Evolutionary conservation across 2,797 vertebrate genomes (phyloP), one percentile per base, ranked within the genome.

Genomic region (Poecilia velifera): DNA sequence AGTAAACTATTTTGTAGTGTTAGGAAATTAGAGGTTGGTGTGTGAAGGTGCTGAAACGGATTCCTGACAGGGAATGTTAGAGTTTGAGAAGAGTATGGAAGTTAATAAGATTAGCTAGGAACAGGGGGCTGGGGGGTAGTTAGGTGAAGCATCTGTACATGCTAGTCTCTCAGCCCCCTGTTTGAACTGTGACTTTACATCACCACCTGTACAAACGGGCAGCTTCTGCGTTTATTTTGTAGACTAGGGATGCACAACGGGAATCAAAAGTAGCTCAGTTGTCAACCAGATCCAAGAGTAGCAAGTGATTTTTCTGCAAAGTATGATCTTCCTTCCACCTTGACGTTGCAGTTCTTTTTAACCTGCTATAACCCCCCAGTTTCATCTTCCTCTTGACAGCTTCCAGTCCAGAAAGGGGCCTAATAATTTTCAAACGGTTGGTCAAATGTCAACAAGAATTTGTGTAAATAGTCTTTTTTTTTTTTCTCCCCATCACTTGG

Each of bases 341-440:
- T 22, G 57, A 31, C 6, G 3, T 75, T 34, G 25, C 73, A 64
- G 6, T 41, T 7, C 20, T 70, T 62, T 64, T 75, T 34, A 73
- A 68, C 66, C 45, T 34, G 43, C 72, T 7, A 66, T 31, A 0
- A 0, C 71, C 73, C 16, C 25, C 18, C 39, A n/a, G 41, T 66
- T 78, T 79, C 41, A 73, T 57, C 78, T 92, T 93, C 90, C 57
- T 95, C 88, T 87, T 64, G 72, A 87, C 88, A 89, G 89, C 90
- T 94, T 93, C 64, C 91, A 84, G 94, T 96, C 95, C 95, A 96
- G 95, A 92, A 95, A 96, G 96, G 96, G 95, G 95, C 96, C 96
- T 96, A 94, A 86, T 41, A 80, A 78, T 71, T 79, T 81, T 82
- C 13, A 80, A 92, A 78, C 77, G 83, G 22, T 82, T 86, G 76